These are phyloP conservation scores for Oncorhynchus tshawytscha DNA, from an alignment of 2,113 vertebrate genomes.

Conservation along the genomic window DNA sequence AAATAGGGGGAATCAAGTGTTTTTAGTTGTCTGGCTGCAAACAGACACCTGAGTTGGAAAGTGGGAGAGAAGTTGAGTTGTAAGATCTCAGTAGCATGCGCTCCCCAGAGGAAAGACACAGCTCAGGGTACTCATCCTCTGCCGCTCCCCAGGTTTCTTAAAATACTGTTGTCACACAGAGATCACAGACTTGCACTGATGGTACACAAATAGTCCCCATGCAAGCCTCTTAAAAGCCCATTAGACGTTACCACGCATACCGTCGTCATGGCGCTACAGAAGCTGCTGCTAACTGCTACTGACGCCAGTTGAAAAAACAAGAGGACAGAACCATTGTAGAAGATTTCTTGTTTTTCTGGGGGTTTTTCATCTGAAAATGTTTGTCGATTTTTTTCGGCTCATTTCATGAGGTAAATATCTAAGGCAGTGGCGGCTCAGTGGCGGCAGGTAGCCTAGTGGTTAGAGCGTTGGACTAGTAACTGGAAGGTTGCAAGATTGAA, in stretches of 20 bases:
- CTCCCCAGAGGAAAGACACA: conserved; percentile 60
- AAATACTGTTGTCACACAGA: conserved; percentile 71
- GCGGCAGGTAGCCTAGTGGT: conserved; percentile 8
- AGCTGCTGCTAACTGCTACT: conserved; percentile 67
- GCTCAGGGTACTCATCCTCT: conserved; percentile 61
- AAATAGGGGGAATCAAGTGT: conserved; percentile 25
- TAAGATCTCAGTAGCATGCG: conserved; percentile 67
- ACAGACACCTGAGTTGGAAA: conserved; percentile 71
- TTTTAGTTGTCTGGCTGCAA: conserved; percentile 54
- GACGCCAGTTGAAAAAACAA: conserved; percentile 67
- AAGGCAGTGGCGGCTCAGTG: conserved; percentile 45
- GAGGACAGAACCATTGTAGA: conserved; percentile 58
- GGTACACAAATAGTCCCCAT: conserved; percentile 73
- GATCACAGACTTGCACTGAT: conserved; percentile 65
- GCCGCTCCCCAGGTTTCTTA: conserved; percentile 43
- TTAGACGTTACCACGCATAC: conserved; percentile 62
- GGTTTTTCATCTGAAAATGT: conserved; percentile 52
- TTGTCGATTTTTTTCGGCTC: conserved; percentile 65
- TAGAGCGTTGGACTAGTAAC: conserved; percentile 19
- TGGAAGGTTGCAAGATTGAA: too few relatives aligned
- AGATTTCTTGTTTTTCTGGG: conserved; percentile 31
- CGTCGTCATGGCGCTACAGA: conserved; percentile 48
- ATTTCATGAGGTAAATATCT: conserved; percentile 64
- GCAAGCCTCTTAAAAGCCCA: conserved; percentile 70
- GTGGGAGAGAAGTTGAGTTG: conserved; percentile 69